Evolutionary conservation across 92 coral and sea anemone species (phyloP).

Genomic region (Blastomussa wellsi): DNA sequence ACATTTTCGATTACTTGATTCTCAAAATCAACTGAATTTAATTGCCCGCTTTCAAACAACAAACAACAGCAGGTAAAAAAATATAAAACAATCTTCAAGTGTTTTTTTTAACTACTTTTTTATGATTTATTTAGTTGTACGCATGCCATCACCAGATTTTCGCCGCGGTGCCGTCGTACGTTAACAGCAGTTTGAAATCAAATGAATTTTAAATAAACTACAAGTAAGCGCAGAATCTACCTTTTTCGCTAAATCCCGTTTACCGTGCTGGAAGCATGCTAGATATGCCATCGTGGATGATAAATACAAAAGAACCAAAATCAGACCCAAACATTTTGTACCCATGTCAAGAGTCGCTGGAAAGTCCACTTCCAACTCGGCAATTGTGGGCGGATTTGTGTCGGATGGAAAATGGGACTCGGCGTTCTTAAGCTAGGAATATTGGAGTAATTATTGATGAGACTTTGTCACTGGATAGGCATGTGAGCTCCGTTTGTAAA

Average conservation of each 20-base stretch:
- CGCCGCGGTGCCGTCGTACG: neutral
- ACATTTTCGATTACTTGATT: too few species aligned
- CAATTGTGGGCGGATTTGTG: neutral
- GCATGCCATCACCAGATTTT: neutral
- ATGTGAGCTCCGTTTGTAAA: too few species aligned
- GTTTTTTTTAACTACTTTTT: neutral
- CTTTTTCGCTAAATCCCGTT: neutral
- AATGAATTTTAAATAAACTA: neutral
- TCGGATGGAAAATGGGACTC: neutral
- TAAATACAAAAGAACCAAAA: neutral
- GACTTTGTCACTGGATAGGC: too few species aligned
- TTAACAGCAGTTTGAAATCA: neutral
- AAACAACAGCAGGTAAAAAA: neutral
- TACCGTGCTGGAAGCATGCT: neutral
- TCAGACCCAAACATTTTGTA: constrained; percentile 1
- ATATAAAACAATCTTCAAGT: neutral
- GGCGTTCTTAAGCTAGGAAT: neutral
- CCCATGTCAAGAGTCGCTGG: neutral
- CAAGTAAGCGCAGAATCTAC: neutral
- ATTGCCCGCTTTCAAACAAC: neutral
- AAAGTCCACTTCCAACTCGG: neutral
- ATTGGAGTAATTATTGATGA: too few species aligned
- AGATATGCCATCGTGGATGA: neutral
- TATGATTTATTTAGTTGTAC: neutral
- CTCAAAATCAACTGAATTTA: neutral